Percentiles rank a stretch among this genome's conserved stretches.
These are phyloP conservation scores for Acipenser transmontanus DNA, from an alignment of 2,797 vertebrate genomes.

Conservation along the genomic window DNA sequence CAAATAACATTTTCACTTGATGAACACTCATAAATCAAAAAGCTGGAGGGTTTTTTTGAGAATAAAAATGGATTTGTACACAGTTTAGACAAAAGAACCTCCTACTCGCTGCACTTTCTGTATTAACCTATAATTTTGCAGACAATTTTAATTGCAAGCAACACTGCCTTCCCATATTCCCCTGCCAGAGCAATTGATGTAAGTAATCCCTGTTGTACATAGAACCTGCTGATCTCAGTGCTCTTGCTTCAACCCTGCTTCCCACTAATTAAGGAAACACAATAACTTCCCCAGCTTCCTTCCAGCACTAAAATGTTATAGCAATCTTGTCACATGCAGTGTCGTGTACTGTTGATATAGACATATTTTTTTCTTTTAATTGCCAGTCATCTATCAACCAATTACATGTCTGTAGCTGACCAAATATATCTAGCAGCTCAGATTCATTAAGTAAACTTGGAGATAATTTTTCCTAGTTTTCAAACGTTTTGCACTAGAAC, in stretches of 20 bases:
- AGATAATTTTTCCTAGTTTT: no score
- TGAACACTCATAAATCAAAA: neutral
- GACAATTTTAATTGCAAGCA: conserved; percentile 1
- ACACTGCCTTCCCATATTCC: neutral
- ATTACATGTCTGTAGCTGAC: neutral
- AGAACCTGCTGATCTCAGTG: conserved; percentile 2
- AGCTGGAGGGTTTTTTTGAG: neutral
- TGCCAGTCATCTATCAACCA: neutral
- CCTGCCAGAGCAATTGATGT: neutral
- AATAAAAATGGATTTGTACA: neutral
- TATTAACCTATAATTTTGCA: neutral
- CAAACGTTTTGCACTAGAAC: no score
- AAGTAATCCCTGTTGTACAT: neutral
- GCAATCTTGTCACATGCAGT: conserved; percentile 3
- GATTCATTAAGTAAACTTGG: neutral
- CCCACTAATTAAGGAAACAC: conserved; percentile 2
- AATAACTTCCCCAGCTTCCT: neutral
- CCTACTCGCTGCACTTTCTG: neutral
- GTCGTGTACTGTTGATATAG: neutral
- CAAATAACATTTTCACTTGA: neutral
- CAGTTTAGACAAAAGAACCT: neutral
- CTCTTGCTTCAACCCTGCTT: neutral
- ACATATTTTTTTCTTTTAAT: neutral
- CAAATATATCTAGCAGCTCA: neutral
- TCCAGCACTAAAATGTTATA: neutral